Conservation (phyloP, 2,888 invertebrate genomes). For the Lycaena phlaeas region DNA sequence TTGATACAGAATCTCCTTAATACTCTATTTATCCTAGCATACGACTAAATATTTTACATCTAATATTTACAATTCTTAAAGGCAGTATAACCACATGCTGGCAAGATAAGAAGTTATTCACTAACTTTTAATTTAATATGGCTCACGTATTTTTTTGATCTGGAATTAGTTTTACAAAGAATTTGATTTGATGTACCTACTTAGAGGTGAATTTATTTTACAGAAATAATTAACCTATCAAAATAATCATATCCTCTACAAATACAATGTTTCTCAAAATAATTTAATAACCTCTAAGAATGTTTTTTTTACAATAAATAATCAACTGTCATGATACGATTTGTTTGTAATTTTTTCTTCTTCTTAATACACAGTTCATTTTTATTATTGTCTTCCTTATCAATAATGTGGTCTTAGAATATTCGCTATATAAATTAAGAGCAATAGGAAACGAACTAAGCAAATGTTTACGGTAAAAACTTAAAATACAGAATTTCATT, state of each 20-base stretch:
- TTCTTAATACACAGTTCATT: no score
- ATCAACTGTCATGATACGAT: background rate
- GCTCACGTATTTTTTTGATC: conserved; percentile 34
- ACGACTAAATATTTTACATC: conserved; percentile 21
- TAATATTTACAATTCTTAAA: conserved; percentile 59
- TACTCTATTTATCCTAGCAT: conserved; percentile 20
- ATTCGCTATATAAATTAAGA: conserved; percentile 1
- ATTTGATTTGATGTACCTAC: no score
- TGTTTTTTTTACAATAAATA: background rate
- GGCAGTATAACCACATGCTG: conserved; percentile 69
- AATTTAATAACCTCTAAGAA: background rate
- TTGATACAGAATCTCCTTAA: conserved; percentile 4
- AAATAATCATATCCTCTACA: no score
- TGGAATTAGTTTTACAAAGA: no score
- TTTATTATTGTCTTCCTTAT: no score
- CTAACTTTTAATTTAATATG: conserved; percentile 63
- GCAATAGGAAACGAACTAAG: conserved; percentile 4
- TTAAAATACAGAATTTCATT: conserved; percentile 26
- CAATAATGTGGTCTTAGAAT: no score
- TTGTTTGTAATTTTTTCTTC: background rate
- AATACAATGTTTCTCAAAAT: background rate
- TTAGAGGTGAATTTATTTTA: no score
- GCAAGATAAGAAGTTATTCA: conserved; percentile 67
- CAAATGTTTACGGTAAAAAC: conserved; percentile 25
- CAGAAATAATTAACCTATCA: no score